Percentiles rank a stretch among this genome's conserved stretches.
Evolutionary conservation across 2,113 vertebrate genomes (phyloP).

Genomic region (Misgurnus anguillicaudatus): DNA sequence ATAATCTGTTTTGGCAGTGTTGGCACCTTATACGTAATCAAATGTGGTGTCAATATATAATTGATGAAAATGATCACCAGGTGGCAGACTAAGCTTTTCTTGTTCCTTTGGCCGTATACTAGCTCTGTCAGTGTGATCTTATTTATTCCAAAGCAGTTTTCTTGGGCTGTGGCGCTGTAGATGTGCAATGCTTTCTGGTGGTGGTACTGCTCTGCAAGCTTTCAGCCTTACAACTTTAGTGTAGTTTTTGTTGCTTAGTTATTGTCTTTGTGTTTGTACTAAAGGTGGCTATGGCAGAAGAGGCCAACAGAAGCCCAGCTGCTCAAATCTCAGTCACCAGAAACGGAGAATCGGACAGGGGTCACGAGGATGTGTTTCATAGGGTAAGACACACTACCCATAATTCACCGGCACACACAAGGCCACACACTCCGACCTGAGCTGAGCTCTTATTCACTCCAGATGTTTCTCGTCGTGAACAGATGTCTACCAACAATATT

Average conservation of each 20-base stretch:
- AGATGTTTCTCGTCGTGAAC: neutral
- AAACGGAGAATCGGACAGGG: conserved; percentile 89
- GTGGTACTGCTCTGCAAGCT: conserved; percentile 13
- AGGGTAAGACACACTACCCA: conserved; percentile 73
- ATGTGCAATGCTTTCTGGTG: conserved; percentile 21
- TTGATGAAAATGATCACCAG: conserved; percentile 1
- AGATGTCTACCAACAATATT: neutral
- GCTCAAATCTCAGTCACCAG: conserved; percentile 95
- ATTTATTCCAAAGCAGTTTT: neutral
- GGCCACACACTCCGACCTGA: neutral
- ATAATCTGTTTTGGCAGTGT: too few relatives aligned
- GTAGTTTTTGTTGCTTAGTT: neutral
- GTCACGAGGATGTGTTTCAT: conserved; percentile 79
- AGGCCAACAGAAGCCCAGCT: conserved; percentile 85
- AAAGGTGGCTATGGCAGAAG: conserved; percentile 87
- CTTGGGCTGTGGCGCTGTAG: neutral
- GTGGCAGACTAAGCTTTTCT: neutral
- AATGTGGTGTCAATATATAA: neutral
- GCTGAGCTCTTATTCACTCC: neutral
- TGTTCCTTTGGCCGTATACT: neutral
- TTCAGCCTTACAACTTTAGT: neutral
- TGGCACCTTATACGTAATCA: neutral
- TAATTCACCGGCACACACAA: neutral
- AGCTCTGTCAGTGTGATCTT: neutral
- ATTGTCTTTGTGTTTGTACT: neutral